Percentiles rank a stretch among this genome's conserved stretches.
Conservation (phyloP, 2,888 invertebrate genomes). For the Vesta saturnalis region DNA sequence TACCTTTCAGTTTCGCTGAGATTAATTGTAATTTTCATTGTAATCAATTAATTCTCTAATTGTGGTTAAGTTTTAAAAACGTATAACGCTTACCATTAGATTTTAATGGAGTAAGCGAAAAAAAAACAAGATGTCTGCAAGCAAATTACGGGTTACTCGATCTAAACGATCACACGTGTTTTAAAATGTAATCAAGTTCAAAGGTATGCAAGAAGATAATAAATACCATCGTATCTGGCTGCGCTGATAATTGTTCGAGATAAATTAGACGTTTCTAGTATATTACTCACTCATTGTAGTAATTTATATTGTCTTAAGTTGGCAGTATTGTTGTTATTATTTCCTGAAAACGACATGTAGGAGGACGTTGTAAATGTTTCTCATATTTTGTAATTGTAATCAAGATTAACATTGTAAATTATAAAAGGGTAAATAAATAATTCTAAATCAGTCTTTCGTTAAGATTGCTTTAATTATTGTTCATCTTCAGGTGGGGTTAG, state of each 20-base stretch:
- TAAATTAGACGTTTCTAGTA: slow-evolving; percentile 59
- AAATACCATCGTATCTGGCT: slow-evolving; percentile 42
- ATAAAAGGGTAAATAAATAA: slow-evolving; percentile 48
- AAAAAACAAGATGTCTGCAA: not conserved
- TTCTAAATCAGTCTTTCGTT: slow-evolving; percentile 31
- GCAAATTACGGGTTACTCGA: not conserved
- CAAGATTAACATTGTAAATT: slow-evolving; percentile 59
- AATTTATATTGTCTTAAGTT: slow-evolving; percentile 61
- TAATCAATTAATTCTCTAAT: too few relatives aligned
- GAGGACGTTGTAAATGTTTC: slow-evolving; percentile 60
- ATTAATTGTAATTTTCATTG: too few relatives aligned
- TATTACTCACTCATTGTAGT: slow-evolving; percentile 56
- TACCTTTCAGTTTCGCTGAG: too few relatives aligned
- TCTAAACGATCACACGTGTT: slow-evolving; percentile 20
- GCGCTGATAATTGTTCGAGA: slow-evolving; percentile 57
- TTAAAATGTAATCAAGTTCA: slow-evolving; percentile 31
- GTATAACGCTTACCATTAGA: too few relatives aligned
- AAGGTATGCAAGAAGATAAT: slow-evolving; percentile 37
- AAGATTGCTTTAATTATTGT: slow-evolving; percentile 16
- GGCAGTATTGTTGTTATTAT: slow-evolving; percentile 59
- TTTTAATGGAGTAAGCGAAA: too few relatives aligned
- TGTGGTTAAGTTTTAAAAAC: too few relatives aligned
- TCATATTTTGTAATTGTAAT: slow-evolving; percentile 62
- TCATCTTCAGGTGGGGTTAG: not conserved
- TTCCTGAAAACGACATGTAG: slow-evolving; percentile 60